Evolutionary conservation across 2,797 vertebrate species (phyloP), one percentile per base, ranked within the genome.

Genomic region (Triplophysa bombifrons): DNA sequence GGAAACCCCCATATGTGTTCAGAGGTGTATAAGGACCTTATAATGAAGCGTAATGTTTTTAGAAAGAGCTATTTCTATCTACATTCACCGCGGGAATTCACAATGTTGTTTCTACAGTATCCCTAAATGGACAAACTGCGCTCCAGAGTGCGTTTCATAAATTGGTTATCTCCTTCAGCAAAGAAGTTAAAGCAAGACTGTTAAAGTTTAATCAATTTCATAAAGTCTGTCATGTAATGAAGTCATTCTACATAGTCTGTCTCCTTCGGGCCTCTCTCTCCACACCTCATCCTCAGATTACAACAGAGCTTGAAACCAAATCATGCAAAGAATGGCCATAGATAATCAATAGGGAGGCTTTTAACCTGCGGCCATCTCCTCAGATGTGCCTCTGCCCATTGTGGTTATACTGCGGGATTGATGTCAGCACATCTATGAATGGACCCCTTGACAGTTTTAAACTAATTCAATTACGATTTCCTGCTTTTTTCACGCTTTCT

Each of bases 401-500:
- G 65, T 51, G 67, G 61, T 78, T 75, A 67, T 86, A 84, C 85
- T 86, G 85, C 77, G 81, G 82, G 91, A 93, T 88, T 92, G 90
- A 93, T 93, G 92, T 93, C 90, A 91, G 91, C 79, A 87, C 90
- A 89, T 89, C 91, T 92, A 89, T 92, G 93, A 94, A 93, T 93
- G 92, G 89, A 91, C 88, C 87, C 82, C 89, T 88, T 87, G 85
- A 84, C 89, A 91, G 89, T 92, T 91, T 89, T 90, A 91, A 91
- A 91, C 89, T 91, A 93, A 94, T 94, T 94, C 91, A 93, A 94
- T 94, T 94, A 93, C 90, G 90, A 92, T 92, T 90, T 90, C 86
- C 88, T 88, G 89, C 88, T 93, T 90, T 92, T 91, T 90, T 48
- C 51, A 77, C 20, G 61, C 46, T 80, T 25, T 30, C 77, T 76